These are phyloP conservation scores for Malaclemys terrapin DNA, from an alignment of 2,113 vertebrate species.

Conservation along the genomic window DNA sequence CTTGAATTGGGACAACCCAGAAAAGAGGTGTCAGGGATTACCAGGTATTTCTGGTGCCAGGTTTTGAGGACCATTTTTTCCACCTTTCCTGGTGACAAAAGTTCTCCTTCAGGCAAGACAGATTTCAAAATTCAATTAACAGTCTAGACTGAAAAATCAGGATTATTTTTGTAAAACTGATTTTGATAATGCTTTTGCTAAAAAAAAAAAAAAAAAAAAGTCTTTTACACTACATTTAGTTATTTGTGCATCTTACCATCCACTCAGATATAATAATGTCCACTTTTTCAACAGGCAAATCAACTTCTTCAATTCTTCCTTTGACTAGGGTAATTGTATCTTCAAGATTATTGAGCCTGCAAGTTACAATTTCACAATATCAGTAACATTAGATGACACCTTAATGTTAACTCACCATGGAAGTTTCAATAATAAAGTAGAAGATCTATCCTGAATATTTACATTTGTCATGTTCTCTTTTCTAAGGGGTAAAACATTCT, in stretches of 20 bases:
- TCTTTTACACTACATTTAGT: not conserved
- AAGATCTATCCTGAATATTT: not conserved
- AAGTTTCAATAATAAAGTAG: not conserved
- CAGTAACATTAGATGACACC: not conserved
- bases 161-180: not conserved
- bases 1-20: not conserved
- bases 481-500: not conserved
- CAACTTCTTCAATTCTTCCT: slow-evolving; percentile 95
- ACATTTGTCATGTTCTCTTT: rapidly evolving
- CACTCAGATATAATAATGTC: slow-evolving; percentile 97
- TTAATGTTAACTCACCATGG: not conserved
- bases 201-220: not conserved
- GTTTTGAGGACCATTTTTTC: not conserved
- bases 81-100: not conserved
- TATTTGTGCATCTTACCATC: slow-evolving; percentile 91
- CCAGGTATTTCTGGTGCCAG: not conserved
- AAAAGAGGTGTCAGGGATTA: not conserved
- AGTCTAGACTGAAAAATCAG: rapidly evolving
- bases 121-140: not conserved
- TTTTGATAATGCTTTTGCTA: too few species aligned
- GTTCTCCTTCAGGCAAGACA: rapidly evolving
- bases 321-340: slow-evolving; percentile 89
- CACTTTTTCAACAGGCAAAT: slow-evolving; percentile 92
- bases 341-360: slow-evolving; percentile 92
- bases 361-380: slow-evolving; percentile 57